Base-by-base conservation (phyloP, 1,140 invertebrate genomes). In the Cydia amplana region DNA sequence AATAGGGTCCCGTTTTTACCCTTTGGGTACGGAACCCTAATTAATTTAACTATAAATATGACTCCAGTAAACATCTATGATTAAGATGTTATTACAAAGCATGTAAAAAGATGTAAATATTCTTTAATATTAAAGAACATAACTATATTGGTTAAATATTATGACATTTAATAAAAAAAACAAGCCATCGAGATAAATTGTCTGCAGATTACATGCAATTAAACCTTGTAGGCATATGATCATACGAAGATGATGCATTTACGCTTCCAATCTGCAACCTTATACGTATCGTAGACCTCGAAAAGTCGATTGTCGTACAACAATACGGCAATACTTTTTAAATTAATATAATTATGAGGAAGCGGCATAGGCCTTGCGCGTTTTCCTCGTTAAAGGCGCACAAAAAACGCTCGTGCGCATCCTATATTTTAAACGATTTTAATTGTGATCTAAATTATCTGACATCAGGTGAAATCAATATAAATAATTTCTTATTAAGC, bases 311-410 rank as follows among this genome's bases (percentile, higher is more conserved):
- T 60, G 4, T 60, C 18, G 12, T 60, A 60, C 55, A 60, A 60
- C 55, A 60, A 60, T 23, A n/a, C 9, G 49, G 55, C 20, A 60
- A 60, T 23, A 0, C 20, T 23, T 60, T 23, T 18, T 60, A 23
- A 10, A 60, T 10, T 60, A 60, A 10, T 60, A n/a, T 60, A 60
- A 60, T 60, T 60, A 60, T 12, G 55, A 60, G 55, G 20, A 60
- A 60, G 49, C 49, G 20, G 20, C 20, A 1, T 12, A 60, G 55
- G 20, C 55, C 55, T 60, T 60, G 55, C 18, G 7, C 55, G 20
- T 60, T 20, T 55, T 20, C n/a, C 12, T 51, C 49, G 0, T 23
- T 60, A 10, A 60, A 60, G 20, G 55, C 0, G 20, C 7, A 23
- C 10, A 23, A 5, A 9, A 60, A n/a, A 23, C 10, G 20, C 18